Conservation (phyloP, 2,113 vertebrate genomes). For the Cynoglossus semilaevis region DNA sequence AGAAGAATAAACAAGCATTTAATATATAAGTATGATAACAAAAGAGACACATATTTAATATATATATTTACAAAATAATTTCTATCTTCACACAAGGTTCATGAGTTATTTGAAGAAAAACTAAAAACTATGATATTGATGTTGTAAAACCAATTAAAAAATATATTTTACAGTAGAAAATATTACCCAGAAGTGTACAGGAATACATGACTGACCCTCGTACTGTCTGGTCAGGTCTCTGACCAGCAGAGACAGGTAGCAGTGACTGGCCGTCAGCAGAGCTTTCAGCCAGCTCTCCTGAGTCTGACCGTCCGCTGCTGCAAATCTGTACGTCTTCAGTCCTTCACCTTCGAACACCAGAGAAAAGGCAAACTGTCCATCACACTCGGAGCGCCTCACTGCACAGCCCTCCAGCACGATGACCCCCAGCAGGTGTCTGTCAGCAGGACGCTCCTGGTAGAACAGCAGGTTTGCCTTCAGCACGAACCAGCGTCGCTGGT, state of each 20-base stretch:
- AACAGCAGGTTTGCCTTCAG: conserved; percentile 81
- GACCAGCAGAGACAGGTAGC: conserved; percentile 69
- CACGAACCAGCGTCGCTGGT: conserved; percentile 78
- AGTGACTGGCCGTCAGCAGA: conserved; percentile 71
- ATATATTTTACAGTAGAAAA: background rate
- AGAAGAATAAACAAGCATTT: too few species aligned
- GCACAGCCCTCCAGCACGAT: conserved; percentile 81
- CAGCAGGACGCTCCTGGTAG: conserved; percentile 75
- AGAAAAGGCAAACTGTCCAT: conserved; percentile 69
- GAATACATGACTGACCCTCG: conserved; percentile 47
- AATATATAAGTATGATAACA: too few species aligned
- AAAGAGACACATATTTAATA: too few species aligned
- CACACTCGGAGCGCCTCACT: conserved; percentile 58
- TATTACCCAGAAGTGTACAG: background rate
- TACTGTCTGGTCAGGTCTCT: conserved; percentile 72
- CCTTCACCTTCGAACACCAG: conserved; percentile 64
- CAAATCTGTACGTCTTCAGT: conserved; percentile 72
- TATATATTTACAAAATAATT: too few species aligned
- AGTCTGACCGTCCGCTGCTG: conserved; percentile 66
- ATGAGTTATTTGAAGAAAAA: too few species aligned
- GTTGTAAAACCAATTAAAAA: background rate
- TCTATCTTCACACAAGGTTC: too few species aligned
- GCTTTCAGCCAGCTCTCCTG: conserved; percentile 75
- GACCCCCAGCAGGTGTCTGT: conserved; percentile 73
- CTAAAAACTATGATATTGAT: too few species aligned